Percentiles rank a stretch among this genome's conserved stretches.
These are phyloP conservation scores for Kryphioiulus occultus DNA, from an alignment of 2,888 invertebrate genomes.

Conservation along the genomic window DNA sequence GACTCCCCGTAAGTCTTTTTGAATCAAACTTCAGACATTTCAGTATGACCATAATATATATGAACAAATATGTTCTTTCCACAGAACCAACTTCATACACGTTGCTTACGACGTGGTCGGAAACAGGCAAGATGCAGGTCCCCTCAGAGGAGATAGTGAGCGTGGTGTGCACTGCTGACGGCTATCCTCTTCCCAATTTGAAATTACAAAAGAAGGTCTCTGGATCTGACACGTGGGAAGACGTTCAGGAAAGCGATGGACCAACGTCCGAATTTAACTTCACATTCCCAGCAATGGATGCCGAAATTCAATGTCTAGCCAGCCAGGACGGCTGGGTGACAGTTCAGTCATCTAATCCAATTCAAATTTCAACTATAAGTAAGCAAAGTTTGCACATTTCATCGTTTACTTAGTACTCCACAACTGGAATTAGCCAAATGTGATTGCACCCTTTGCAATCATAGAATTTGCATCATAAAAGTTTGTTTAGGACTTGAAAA, in stretches of 20 bases:
- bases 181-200: neutral
- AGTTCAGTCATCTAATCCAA: neutral
- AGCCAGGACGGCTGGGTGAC: neutral
- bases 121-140: neutral
- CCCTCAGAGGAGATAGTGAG: neutral
- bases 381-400: neutral
- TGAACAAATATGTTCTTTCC: neutral
- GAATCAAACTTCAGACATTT: neutral
- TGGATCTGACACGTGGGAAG: neutral
- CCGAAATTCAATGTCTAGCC: neutral
- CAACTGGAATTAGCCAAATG: neutral
- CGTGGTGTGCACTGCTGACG: neutral
- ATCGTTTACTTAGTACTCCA: neutral
- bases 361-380: neutral
- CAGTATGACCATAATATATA: neutral
- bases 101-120: neutral
- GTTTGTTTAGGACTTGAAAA: no score
- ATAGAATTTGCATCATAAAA: no score
- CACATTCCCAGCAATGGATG: neutral
- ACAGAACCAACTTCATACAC: neutral
- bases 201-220: neutral
- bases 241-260: neutral
- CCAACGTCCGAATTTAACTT: neutral
- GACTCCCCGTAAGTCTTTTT: neutral
- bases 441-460: no score